These are phyloP conservation scores for Eulemur rufifrons DNA, from an alignment of 2,113 vertebrate genomes.

Conservation along the genomic window DNA sequence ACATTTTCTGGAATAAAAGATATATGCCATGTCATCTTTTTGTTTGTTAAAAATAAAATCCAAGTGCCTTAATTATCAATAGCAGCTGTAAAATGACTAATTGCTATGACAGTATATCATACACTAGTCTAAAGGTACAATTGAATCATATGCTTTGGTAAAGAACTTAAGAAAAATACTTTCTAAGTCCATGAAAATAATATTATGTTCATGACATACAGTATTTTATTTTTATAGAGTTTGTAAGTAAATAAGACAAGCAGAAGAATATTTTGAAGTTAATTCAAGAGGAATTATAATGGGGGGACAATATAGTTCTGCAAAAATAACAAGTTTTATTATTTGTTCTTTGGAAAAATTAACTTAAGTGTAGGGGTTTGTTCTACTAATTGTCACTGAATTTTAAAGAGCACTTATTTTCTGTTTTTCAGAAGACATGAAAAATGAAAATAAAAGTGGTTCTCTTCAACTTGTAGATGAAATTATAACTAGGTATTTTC, in stretches of 20 bases:
- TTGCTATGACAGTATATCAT: not conserved
- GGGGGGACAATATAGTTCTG: not conserved
- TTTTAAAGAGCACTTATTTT: not conserved
- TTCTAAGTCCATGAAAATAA: not conserved
- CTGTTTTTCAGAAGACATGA: not conserved
- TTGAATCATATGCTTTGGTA: not conserved
- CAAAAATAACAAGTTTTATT: not conserved
- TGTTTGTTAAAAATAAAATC: not conserved
- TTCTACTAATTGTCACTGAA: not conserved
- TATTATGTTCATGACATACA: not conserved
- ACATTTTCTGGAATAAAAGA: not conserved
- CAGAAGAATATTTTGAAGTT: not conserved
- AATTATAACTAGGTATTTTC: not conserved
- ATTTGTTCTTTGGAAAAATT: not conserved
- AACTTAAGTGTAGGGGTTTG: not conserved
- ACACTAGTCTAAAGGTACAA: not conserved
- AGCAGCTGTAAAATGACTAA: slow-evolving; percentile 27
- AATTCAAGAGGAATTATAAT: not conserved
- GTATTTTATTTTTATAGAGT: not conserved
- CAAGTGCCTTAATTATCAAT: slow-evolving; percentile 2
- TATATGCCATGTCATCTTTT: not conserved
- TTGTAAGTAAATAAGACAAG: not conserved
- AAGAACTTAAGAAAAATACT: not conserved
- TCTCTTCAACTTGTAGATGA: slow-evolving; percentile 21
- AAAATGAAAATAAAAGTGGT: slow-evolving; percentile 3